Conservation (phyloP, 2,888 invertebrate genomes). For the Gymnoscelis rufifasciata region DNA sequence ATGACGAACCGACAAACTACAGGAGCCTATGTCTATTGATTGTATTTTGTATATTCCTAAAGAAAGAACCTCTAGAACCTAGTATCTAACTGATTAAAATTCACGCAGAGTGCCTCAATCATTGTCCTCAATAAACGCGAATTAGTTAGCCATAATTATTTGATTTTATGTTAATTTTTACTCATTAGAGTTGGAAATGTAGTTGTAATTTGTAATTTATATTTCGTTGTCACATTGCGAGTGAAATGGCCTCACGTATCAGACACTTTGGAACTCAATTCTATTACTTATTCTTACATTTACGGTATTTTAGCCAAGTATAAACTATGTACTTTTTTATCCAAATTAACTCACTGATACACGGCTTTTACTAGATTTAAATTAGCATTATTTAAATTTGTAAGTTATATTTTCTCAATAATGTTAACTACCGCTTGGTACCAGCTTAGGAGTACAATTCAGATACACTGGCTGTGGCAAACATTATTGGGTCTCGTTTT, state of each 20-base stretch:
- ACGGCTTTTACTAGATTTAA: conserved; percentile 57
- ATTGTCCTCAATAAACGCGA: conserved; percentile 64
- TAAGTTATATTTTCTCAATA: conserved; percentile 69
- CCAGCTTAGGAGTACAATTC: conserved; percentile 27
- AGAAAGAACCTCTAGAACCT: conserved; percentile 52
- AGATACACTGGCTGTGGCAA: conserved; percentile 36
- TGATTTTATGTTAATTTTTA: conserved; percentile 63
- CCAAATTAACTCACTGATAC: conserved; percentile 60
- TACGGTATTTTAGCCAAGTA: conserved; percentile 36
- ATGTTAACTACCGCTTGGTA: conserved; percentile 35
- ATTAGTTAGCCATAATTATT: conserved; percentile 71
- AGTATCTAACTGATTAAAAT: conserved; percentile 61
- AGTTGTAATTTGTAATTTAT: conserved; percentile 65
- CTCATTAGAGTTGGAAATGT: conserved; percentile 65
- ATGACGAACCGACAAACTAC: conserved; percentile 21
- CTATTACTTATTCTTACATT: conserved; percentile 34
- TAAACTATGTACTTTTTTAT: conserved; percentile 38
- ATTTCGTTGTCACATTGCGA: conserved; percentile 46
- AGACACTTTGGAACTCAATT: conserved; percentile 42
- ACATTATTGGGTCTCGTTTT: conserved; percentile 67
- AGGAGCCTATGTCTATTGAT: conserved; percentile 32
- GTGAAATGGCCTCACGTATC: conserved; percentile 52
- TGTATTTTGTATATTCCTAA: conserved; percentile 65
- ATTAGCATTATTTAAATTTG: conserved; percentile 71
- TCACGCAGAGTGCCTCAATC: conserved; percentile 77